Base-by-base conservation (phyloP, 2,888 invertebrate genomes). In the Leucophenga maculata region DNA sequence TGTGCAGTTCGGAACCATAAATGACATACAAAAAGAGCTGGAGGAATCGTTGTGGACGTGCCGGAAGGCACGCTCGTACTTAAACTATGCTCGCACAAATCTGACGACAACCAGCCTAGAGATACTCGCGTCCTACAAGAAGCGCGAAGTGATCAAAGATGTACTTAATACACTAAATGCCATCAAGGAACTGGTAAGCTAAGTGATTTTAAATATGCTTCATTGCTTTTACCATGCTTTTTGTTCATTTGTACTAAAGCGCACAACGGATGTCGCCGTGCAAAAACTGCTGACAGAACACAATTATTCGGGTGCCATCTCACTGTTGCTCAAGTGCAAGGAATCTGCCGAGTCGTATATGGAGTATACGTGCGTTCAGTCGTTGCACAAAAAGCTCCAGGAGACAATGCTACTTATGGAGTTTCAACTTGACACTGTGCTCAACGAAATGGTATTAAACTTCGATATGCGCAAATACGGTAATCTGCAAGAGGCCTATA, bases 381-480 rank as follows among this genome's bases (percentile, higher is more conserved):
- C 97, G 72, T 89, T 98, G 46, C 93, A 93, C 14, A 92, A 93
- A 14, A 94, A 97, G 83, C 89, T 98, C 0, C 96, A 97, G 86
- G 97, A 98, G 85, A 97, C 96, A 0, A 88, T 98, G 68, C 94
- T 95, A 72, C 92, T 96, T 90, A 95, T 97, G 0, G 98, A 98
- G 85, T 95, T 97, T 75, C 95, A 96, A 79, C 86, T 98, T 54
- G 98, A 98, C 84, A 92, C 93, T 0, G 96, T 97, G 1, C 89
- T 98, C 13, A 93, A 96, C 0, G 94, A 93, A 81, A 88, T 89
- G 85, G 87, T 88, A 14, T 91, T 91, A 68, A 92, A 92, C 77
- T 97, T 96, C 86, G 94, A 98, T 81, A 91, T 91, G 22, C 91
- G 91, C 13, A 92, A 93, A 6, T 99, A 98, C 85, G 91, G 92